Evolutionary conservation across 2,888 invertebrate species (phyloP).

Genomic region (Cerceris ruficornis): DNA sequence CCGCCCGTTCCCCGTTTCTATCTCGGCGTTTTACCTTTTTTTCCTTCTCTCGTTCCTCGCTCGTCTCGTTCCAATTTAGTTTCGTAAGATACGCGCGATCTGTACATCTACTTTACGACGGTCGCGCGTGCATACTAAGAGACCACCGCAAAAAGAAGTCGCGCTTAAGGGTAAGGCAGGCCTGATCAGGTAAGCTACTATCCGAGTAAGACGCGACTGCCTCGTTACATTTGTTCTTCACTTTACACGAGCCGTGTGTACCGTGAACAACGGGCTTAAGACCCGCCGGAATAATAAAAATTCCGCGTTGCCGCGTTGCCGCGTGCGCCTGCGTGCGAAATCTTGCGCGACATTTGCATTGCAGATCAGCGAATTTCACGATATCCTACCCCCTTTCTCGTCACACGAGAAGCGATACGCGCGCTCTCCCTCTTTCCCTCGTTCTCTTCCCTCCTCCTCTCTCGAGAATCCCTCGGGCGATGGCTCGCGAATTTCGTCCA

Average conservation of each 20-base stretch:
- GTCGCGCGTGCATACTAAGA: slow-evolving; percentile 63
- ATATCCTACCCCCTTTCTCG: slow-evolving; percentile 13
- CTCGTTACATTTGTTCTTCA: slow-evolving; percentile 68
- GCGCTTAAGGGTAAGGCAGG: slow-evolving; percentile 61
- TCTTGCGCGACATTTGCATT: slow-evolving; percentile 51
- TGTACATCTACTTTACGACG: slow-evolving; percentile 69
- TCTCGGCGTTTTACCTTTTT: slow-evolving; percentile 38
- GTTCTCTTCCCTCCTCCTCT: too few species aligned
- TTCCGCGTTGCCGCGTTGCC: slow-evolving; percentile 18
- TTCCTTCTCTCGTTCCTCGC: slow-evolving; percentile 40
- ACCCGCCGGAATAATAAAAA: slow-evolving; percentile 57
- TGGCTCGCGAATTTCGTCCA: too few species aligned
- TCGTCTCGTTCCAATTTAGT: slow-evolving; percentile 68
- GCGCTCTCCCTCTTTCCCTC: too few species aligned
- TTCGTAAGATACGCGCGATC: slow-evolving; percentile 70
- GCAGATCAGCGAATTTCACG: slow-evolving; percentile 51
- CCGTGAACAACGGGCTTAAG: slow-evolving; percentile 64
- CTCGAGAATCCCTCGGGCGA: too few species aligned
- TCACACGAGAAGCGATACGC: slow-evolving; percentile 27
- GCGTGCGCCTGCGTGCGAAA: slow-evolving; percentile 23
- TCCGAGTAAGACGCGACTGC: slow-evolving; percentile 63
- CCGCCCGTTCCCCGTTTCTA: slow-evolving; percentile 15
- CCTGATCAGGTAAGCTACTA: slow-evolving; percentile 67
- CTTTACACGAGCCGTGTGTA: slow-evolving; percentile 58
- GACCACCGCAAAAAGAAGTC: slow-evolving; percentile 55